These are phyloP conservation scores for Rattus rattus DNA, from an alignment of 2,113 vertebrate genomes.

Conservation along the genomic window DNA sequence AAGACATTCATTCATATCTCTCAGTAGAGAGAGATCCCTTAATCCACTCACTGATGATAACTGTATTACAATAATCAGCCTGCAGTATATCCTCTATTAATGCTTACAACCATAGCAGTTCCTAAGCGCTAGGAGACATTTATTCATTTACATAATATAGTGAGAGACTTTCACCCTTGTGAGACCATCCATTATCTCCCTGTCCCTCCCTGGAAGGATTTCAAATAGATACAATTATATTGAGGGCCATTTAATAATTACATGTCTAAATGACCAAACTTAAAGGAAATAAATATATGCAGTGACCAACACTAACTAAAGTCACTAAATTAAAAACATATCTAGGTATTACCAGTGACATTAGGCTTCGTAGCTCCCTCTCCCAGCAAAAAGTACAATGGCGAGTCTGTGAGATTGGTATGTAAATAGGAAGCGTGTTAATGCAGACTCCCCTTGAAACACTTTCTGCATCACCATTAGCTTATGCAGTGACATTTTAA, in stretches of 20 bases:
- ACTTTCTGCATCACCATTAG: conserved; percentile 70
- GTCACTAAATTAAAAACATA: conserved; percentile 82
- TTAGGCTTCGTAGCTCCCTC: conserved; percentile 79
- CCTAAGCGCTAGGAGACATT: conserved; percentile 79
- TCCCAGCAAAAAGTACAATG: conserved; percentile 77
- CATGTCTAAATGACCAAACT: conserved; percentile 72
- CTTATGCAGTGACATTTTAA: conserved; percentile 67
- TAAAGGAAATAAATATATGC: conserved; percentile 60
- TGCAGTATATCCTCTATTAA: conserved; percentile 86
- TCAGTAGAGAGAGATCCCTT: conserved; percentile 86
- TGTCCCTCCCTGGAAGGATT: conserved; percentile 74
- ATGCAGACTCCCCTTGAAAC: conserved; percentile 70
- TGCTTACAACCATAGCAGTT: conserved; percentile 83
- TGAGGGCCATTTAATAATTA: conserved; percentile 68
- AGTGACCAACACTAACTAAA: conserved; percentile 74
- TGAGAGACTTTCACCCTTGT: conserved; percentile 81
- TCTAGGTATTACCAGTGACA: conserved; percentile 83
- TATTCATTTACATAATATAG: conserved; percentile 83
- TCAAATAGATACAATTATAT: conserved; percentile 80
- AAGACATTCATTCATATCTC: conserved; percentile 89
- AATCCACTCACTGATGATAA: conserved; percentile 89
- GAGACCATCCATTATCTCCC: conserved; percentile 83
- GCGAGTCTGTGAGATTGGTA: conserved; percentile 80
- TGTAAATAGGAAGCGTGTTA: conserved; percentile 84
- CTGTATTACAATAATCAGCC: conserved; percentile 89